phyloP scores from a whole-genome alignment of 2,888 invertebrate species.

The Cotesia congregata region DNA sequence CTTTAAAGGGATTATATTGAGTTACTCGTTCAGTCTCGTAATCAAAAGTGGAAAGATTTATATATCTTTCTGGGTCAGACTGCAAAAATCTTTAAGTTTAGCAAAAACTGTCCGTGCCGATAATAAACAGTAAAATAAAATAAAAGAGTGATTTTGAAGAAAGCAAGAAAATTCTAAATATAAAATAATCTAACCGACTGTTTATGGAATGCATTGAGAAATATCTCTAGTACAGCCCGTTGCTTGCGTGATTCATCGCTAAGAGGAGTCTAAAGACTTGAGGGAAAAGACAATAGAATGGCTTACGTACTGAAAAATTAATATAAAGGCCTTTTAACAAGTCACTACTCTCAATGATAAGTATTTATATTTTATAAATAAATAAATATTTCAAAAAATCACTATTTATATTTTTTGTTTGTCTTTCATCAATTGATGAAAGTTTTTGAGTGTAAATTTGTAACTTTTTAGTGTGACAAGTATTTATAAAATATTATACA shows the following conservation, averaged over 20 bases:
- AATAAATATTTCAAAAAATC: not conserved
- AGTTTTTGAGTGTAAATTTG: too few species aligned
- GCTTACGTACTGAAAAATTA: conserved; percentile 10
- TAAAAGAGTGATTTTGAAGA: conserved; percentile 27
- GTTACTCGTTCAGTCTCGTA: not conserved
- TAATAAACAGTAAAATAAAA: too few species aligned
- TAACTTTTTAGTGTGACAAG: too few species aligned
- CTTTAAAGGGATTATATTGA: not conserved
- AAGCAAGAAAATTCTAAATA: not conserved
- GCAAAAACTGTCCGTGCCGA: not conserved
- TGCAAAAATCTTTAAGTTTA: not conserved
- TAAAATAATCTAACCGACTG: not conserved
- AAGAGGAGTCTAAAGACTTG: conserved; percentile 12
- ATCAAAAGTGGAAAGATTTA: not conserved
- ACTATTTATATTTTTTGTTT: too few species aligned
- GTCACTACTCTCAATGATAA: not conserved
- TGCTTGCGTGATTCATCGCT: conserved; percentile 45
- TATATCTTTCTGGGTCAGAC: not conserved
- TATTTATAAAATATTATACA: too few species aligned
- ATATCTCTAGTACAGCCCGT: conserved; percentile 27
- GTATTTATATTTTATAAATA: not conserved
- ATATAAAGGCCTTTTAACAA: conserved; percentile 23
- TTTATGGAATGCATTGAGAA: conserved; percentile 42
- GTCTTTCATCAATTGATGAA: too few species aligned
- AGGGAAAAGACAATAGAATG: conserved; percentile 38